Conservation (phyloP, 2,113 vertebrate species). For the Sceloporus tristichus region DNA sequence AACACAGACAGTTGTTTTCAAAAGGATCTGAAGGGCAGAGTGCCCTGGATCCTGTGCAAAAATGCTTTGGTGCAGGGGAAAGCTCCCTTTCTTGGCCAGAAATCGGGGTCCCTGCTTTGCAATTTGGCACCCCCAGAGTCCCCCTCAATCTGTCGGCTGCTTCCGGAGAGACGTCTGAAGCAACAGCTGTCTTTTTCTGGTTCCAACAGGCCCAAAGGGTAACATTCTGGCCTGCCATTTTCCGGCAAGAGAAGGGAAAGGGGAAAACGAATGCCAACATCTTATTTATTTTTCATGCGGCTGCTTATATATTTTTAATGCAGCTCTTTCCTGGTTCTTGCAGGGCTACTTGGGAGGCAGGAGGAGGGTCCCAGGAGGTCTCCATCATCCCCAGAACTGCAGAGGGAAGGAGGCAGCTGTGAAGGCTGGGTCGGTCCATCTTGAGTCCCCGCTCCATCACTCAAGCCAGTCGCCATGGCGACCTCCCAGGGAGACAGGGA, state of each 20-base stretch:
- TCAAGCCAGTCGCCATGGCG: slow-evolving; percentile 55
- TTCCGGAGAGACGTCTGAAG: background rate
- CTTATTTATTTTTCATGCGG: no score
- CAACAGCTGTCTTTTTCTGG: background rate
- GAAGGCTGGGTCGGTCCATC: background rate
- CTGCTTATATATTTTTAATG: background rate
- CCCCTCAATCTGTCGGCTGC: no score
- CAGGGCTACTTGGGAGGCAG: background rate
- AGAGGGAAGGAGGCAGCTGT: background rate
- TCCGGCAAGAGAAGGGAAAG: no score
- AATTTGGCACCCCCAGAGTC: background rate
- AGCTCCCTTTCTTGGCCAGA: background rate
- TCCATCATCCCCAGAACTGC: no score
- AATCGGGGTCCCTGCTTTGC: background rate
- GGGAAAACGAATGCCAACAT: no score
- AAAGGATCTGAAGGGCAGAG: background rate
- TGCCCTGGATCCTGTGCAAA: background rate
- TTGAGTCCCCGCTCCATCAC: background rate
- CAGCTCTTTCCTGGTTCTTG: background rate
- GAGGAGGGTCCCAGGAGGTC: no score
- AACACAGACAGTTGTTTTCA: background rate
- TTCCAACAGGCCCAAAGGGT: background rate
- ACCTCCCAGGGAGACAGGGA: slow-evolving; percentile 64
- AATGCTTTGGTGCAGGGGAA: no score
- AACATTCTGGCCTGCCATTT: background rate